Evolutionary conservation across 2,113 vertebrate species (phyloP).

Genomic region (Pachyramphus minor): DNA sequence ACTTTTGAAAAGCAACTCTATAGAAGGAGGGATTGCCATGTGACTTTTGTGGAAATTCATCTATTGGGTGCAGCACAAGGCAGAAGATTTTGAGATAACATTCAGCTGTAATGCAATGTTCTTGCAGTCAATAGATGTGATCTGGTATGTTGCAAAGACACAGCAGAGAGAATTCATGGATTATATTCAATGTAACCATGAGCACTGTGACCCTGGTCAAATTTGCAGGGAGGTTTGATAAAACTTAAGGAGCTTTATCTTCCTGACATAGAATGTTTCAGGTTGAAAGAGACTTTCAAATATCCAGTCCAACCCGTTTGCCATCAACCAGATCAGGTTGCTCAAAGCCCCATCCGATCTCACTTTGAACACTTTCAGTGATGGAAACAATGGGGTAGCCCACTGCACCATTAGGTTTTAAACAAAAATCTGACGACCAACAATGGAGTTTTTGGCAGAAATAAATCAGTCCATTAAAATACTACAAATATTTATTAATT

Average conservation of each 20-base stretch:
- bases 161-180: background rate
- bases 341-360: background rate
- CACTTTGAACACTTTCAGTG: background rate
- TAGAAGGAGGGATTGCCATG: background rate
- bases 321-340: background rate
- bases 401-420: background rate
- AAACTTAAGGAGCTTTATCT: background rate
- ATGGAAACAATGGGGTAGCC: accelerated
- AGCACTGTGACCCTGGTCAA: too few relatives aligned
- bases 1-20: background rate
- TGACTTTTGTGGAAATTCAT: background rate
- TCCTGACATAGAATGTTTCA: background rate
- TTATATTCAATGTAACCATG: accelerated
- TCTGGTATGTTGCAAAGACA: background rate
- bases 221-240: background rate
- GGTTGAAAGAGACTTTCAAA: background rate
- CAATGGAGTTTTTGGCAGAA: background rate
- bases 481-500: background rate
- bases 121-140: background rate
- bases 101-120: background rate
- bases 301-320: background rate
- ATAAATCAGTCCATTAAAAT: background rate
- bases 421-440: background rate
- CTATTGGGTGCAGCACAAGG: background rate
- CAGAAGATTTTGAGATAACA: background rate